Evolutionary conservation across 2,113 vertebrate species (phyloP).

Genomic region (Rhizomys pruinosus): DNA sequence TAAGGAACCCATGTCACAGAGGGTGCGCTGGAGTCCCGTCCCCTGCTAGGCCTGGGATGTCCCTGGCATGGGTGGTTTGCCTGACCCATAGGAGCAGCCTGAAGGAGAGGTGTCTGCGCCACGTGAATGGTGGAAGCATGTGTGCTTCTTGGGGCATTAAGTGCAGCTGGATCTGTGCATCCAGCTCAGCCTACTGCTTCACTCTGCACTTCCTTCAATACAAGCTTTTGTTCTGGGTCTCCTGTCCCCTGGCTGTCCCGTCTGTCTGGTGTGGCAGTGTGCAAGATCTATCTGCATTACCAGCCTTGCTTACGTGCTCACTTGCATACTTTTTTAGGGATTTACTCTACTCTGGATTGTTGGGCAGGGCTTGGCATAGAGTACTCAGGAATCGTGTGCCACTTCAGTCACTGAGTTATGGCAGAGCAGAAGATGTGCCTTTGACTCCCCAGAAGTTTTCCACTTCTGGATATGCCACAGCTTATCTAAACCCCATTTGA

Average conservation of each 20-base stretch:
- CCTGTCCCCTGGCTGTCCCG: not conserved
- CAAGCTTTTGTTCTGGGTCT: not conserved
- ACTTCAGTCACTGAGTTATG: not conserved
- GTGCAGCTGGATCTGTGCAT: not conserved
- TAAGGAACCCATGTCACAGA: not conserved
- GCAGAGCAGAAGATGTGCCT: not conserved
- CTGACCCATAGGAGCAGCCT: not conserved
- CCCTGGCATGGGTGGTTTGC: not conserved
- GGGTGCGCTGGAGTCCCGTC: too few species aligned
- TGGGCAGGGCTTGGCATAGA: too few species aligned
- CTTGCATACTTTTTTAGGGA: too few species aligned
- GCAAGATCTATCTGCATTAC: not conserved
- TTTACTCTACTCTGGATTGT: too few species aligned
- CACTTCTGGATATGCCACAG: not conserved
- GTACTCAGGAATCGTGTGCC: not conserved
- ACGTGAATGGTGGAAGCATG: not conserved
- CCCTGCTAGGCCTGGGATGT: not conserved
- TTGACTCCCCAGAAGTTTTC: not conserved
- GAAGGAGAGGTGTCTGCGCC: not conserved
- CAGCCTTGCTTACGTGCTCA: not conserved
- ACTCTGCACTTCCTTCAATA: not conserved
- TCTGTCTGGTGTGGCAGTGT: too few species aligned
- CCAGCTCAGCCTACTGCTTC: not conserved
- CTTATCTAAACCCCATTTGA: not conserved
- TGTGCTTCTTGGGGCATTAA: not conserved